A percentile compares a stretch with the other conserved stretches of the same genome.
These are phyloP conservation scores for Lepidurus couesii DNA, from an alignment of 1,140 invertebrate genomes.

Conservation along the genomic window DNA sequence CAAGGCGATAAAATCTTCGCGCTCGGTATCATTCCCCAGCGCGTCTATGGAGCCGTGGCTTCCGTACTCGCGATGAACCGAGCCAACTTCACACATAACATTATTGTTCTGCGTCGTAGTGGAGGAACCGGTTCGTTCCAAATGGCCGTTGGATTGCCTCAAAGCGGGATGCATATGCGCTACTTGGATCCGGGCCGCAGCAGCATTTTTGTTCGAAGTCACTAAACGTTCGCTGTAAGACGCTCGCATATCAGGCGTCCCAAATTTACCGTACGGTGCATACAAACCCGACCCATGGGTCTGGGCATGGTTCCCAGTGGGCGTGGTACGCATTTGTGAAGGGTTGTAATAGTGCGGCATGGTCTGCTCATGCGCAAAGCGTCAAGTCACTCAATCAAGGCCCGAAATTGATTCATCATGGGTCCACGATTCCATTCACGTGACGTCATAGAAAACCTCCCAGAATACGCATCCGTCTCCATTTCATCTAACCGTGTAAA, in stretches of 20 bases:
- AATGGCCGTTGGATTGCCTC: constrained; percentile 44
- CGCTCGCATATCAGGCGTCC: constrained; percentile 38
- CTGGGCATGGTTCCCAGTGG: neutral
- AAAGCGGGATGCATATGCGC: constrained; percentile 34
- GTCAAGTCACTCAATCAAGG: neutral
- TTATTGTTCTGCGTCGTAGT: constrained; percentile 51
- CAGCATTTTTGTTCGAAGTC: constrained; percentile 29
- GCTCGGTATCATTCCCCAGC: constrained; percentile 42
- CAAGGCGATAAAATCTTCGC: constrained; percentile 71
- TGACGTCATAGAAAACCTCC: neutral
- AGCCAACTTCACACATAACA: constrained; percentile 49
- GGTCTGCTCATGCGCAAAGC: neutral
- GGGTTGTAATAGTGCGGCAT: constrained; percentile 18
- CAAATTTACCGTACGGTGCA: constrained; percentile 36
- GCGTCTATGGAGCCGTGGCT: constrained; percentile 61
- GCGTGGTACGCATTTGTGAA: constrained; percentile 21
- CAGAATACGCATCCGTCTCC: neutral
- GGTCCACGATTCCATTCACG: neutral
- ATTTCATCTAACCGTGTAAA: neutral
- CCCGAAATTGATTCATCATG: neutral
- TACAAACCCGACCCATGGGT: constrained; percentile 1
- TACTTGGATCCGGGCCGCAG: constrained; percentile 22
- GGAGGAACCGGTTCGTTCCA: constrained; percentile 59
- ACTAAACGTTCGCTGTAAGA: constrained; percentile 40
- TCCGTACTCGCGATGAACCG: constrained; percentile 53